These are phyloP conservation scores for Triplophysa siluroides DNA, from an alignment of 2,113 vertebrate species.

Conservation along the genomic window DNA sequence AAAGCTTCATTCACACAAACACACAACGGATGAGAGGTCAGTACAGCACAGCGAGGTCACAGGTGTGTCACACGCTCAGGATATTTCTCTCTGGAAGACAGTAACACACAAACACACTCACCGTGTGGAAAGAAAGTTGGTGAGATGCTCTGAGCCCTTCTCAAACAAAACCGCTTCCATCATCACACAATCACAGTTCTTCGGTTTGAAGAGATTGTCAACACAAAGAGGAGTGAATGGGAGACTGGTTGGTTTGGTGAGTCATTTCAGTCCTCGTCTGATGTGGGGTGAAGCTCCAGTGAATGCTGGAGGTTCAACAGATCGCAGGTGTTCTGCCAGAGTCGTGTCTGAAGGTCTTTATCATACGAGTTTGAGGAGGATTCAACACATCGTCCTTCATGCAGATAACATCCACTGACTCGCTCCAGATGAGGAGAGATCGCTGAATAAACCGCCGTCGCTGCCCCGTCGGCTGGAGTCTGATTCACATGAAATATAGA, in stretches of 20 bases:
- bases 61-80: too few relatives aligned
- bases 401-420: constrained; percentile 64
- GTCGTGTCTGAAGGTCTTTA: constrained; percentile 59
- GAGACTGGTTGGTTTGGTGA: not conserved
- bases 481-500: constrained; percentile 29
- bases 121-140: too few relatives aligned
- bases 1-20: too few relatives aligned
- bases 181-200: constrained; percentile 15
- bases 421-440: constrained; percentile 65
- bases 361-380: constrained; percentile 59
- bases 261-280: not conserved
- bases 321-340: constrained; percentile 66
- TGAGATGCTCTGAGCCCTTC: too few relatives aligned
- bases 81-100: too few relatives aligned
- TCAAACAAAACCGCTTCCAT: not conserved
- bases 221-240: not conserved
- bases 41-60: too few relatives aligned
- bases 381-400: constrained; percentile 58
- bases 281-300: not conserved
- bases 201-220: constrained; percentile 28
- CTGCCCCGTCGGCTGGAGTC: constrained; percentile 67
- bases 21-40: too few relatives aligned
- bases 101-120: too few relatives aligned
- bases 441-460: constrained; percentile 58
- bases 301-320: constrained; percentile 55